A percentile compares a stretch with the other conserved stretches of the same genome.
Evolutionary conservation across 2,113 vertebrate species (phyloP).

Genomic region (Pagrus major): DNA sequence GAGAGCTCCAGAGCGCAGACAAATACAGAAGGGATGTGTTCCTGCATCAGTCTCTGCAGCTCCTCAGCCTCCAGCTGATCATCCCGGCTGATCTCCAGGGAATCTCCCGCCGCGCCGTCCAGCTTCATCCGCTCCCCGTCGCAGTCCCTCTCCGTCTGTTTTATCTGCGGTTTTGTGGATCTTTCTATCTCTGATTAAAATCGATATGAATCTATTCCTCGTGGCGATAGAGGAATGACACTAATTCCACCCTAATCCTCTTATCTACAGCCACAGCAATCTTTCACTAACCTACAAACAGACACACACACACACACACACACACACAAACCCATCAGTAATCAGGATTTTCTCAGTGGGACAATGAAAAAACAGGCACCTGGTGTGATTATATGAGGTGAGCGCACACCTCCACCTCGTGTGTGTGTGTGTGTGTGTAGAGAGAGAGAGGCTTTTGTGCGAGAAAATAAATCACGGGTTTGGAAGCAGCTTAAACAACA

Average conservation of each 20-base stretch:
- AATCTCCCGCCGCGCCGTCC: constrained; percentile 20
- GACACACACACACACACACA: constrained; percentile 50
- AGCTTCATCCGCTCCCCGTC: neutral
- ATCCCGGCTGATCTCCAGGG: constrained; percentile 29
- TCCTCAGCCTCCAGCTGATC: constrained; percentile 15
- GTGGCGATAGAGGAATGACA: constrained; percentile 79
- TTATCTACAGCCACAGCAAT: constrained; percentile 79
- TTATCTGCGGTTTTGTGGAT: constrained; percentile 41
- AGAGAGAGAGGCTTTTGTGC: neutral
- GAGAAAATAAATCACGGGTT: constrained; percentile 8
- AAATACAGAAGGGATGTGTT: neutral
- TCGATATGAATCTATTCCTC: constrained; percentile 81
- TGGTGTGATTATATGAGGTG: constrained; percentile 56
- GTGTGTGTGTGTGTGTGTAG: constrained; percentile 5
- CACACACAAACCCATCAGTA: constrained; percentile 58
- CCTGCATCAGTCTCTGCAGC: constrained; percentile 7
- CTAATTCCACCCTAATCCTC: constrained; percentile 84
- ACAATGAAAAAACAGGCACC: constrained; percentile 66
- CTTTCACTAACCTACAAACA: constrained; percentile 82
- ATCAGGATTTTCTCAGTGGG: constrained; percentile 69
- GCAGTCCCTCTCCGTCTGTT: constrained; percentile 26
- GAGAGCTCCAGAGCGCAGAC: neutral
- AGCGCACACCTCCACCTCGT: constrained; percentile 44
- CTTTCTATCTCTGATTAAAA: constrained; percentile 80
- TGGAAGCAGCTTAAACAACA: constrained; percentile 35